Conservation (phyloP, 2,797 vertebrate species). For the Podarcis lilfordi region DNA sequence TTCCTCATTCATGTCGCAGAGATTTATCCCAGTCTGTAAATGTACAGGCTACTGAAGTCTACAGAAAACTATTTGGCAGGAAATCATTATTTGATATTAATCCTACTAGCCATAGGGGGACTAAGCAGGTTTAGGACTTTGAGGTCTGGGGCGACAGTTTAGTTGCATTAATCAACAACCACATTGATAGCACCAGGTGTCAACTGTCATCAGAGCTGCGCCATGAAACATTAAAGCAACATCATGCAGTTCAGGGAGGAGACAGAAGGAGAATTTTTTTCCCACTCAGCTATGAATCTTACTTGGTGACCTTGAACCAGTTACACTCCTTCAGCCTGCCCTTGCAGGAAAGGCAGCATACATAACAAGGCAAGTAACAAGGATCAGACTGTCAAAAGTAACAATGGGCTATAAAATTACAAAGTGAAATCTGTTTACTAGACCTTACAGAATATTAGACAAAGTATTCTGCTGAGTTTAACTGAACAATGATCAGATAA, state of each 20-base stretch:
- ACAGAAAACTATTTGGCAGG: not conserved
- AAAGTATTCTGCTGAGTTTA: not conserved
- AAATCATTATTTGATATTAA: not conserved
- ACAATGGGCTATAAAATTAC: not conserved
- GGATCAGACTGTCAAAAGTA: not conserved
- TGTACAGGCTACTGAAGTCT: not conserved
- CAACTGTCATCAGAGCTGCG: not conserved
- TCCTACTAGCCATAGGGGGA: not conserved
- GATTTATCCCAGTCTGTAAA: not conserved
- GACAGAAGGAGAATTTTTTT: not conserved
- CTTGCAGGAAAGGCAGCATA: not conserved
- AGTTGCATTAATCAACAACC: not conserved
- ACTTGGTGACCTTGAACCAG: too few species aligned
- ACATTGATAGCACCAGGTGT: not conserved
- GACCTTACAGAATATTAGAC: not conserved
- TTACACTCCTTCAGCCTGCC: too few species aligned
- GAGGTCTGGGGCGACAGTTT: not conserved
- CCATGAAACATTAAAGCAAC: not conserved
- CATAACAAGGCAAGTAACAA: not conserved
- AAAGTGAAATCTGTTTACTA: not conserved
- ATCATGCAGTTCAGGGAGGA: not conserved
- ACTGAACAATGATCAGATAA: not conserved
- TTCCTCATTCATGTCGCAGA: not conserved
- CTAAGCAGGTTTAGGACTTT: not conserved
- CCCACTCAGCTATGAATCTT: too few species aligned